Conservation (phyloP, 2,113 vertebrate genomes). For the Scomber colias region DNA sequence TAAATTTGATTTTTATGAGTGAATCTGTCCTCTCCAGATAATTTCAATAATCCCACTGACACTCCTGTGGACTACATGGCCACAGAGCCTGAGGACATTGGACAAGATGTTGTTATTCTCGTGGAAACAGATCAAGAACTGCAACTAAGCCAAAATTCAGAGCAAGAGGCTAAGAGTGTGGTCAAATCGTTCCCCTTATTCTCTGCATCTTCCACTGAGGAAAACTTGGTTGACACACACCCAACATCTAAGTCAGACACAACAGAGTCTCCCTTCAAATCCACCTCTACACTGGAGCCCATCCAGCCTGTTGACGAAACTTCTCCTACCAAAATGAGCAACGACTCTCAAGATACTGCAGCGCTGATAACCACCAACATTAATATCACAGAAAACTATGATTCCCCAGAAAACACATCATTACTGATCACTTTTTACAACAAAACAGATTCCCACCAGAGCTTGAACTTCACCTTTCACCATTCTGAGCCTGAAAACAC, state of each 20-base stretch:
- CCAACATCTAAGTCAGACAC: slow-evolving; percentile 33
- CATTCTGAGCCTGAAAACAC: slow-evolving; percentile 59
- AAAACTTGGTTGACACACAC: slow-evolving; percentile 28
- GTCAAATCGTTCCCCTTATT: slow-evolving; percentile 87
- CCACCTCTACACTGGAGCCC: slow-evolving; percentile 8
- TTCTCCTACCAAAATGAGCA: slow-evolving; percentile 37
- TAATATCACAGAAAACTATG: slow-evolving; percentile 37
- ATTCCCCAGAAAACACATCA: slow-evolving; percentile 31
- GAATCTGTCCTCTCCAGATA: slow-evolving; percentile 56
- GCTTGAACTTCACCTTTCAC: slow-evolving; percentile 58
- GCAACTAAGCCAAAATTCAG: slow-evolving; percentile 78
- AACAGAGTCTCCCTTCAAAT: slow-evolving; percentile 35
- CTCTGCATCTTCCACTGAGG: slow-evolving; percentile 25
- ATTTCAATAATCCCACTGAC: slow-evolving; percentile 72
- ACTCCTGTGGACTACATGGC: slow-evolving; percentile 69
- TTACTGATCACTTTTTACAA: slow-evolving; percentile 29
- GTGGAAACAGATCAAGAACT: slow-evolving; percentile 88
- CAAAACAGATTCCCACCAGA: slow-evolving; percentile 40
- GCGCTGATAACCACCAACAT: slow-evolving; percentile 21
- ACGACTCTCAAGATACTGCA: slow-evolving; percentile 33
- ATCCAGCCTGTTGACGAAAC: slow-evolving; percentile 39
- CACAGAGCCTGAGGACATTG: slow-evolving; percentile 80
- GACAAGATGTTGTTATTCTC: slow-evolving; percentile 87
- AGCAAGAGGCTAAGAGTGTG: slow-evolving; percentile 89
- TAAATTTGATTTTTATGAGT: background rate